Conservation (phyloP, 2,113 vertebrate genomes). For the Paracyprichromis sp. region DNA sequence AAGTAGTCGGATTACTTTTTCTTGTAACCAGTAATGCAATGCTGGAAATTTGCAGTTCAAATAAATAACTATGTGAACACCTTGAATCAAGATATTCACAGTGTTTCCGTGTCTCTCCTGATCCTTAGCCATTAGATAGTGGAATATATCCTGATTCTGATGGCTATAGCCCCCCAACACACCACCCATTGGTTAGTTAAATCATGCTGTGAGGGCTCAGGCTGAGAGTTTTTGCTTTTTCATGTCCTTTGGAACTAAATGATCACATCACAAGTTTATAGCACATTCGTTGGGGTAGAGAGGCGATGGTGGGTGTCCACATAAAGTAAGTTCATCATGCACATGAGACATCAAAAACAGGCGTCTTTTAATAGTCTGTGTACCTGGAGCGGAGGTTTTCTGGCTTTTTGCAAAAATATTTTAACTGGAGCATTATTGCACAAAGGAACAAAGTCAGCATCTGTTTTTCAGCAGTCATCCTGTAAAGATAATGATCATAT, state of each 20-base stretch:
- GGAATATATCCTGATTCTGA: neutral
- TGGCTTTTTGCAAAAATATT: neutral
- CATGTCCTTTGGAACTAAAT: neutral
- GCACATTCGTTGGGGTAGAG: neutral
- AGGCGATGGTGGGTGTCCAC: neutral
- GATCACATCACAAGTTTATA: neutral
- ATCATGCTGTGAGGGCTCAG: neutral
- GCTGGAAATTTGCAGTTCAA: neutral
- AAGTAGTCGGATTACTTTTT: neutral
- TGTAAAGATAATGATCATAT: neutral
- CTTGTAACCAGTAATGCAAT: neutral
- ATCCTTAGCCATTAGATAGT: neutral
- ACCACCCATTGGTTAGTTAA: neutral
- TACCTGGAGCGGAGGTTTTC: neutral
- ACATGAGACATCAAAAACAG: neutral
- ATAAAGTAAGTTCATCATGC: neutral
- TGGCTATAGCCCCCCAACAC: neutral
- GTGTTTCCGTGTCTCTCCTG: rapidly evolving
- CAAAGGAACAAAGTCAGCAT: neutral
- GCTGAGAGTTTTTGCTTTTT: rapidly evolving
- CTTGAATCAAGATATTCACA: neutral
- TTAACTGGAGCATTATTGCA: neutral
- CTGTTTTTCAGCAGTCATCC: neutral
- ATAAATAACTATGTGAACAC: neutral
- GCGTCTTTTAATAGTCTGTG: neutral